Base-by-base conservation (phyloP, 2,888 invertebrate species). In the Cataglyphis livida region DNA sequence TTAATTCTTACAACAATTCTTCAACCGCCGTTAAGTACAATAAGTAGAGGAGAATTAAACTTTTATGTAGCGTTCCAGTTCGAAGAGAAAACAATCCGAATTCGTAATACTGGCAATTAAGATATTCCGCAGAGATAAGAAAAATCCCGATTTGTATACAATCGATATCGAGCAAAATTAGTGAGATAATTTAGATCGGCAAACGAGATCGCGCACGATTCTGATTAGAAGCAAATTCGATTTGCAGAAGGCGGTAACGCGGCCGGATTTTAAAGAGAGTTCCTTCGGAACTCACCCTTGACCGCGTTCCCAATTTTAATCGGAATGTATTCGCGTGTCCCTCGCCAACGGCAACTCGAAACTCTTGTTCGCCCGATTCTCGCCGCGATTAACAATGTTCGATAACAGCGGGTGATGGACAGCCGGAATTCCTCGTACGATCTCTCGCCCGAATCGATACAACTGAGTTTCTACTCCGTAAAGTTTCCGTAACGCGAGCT, bases 161-260 rank as follows among this genome's bases (percentile, higher is more conserved):
- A 92, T 92, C 92, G 91, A 92, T 92, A 88, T 61, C 81, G 61
- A 25, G 87, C 79, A 81, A 92, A 92, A 92, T 91, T 92, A 92
- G 90, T 89, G 85, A 89, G 90, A 92, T 92, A 90, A 92, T 92
- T 92, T 91, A 92, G 92, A 92, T 91, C 83, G 84, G 86, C 86
- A 78, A 86, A 79, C 85, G 62, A 90, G 92, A 92, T 92, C 89
- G 48, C 54, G 44, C 62, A 57, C 54, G 48, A 66, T 81, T 10
- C 35, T 18, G 28, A 48, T 32, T 48, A 70, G 64, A 12, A 28
- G 62, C 25, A 57, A 68, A 51, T 65, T 65, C 51, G 51, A 32
- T 66, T 35, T 18, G 21, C n/a, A 18, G 18, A 62, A 57, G 62
- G 76, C 68, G 66, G 73, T n/a, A 48, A 62, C 35, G 9, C 28